Conservation (phyloP, 1,140 invertebrate species). For the Daktulosphaira vitifoliae region DNA sequence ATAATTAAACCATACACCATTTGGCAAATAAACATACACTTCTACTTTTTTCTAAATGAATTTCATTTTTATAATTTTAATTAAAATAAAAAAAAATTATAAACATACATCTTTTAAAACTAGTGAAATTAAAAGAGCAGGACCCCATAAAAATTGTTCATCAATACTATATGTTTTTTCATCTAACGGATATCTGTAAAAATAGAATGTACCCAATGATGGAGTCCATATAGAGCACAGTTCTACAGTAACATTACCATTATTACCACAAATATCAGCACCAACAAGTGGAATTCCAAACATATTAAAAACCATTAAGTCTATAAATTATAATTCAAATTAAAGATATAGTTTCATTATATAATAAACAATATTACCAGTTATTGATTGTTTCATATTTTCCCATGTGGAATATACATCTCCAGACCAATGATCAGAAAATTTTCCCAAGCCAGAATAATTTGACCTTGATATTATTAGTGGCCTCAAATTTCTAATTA, state of each 20-base stretch:
- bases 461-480: conserved; percentile 77
- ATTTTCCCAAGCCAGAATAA: conserved; percentile 68
- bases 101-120: conserved; percentile 60
- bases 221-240: conserved; percentile 74
- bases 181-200: conserved; percentile 58
- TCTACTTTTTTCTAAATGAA: conserved; percentile 42
- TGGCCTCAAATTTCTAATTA: conserved; percentile 59
- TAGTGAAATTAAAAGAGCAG: conserved; percentile 63
- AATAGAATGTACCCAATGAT: conserved; percentile 73
- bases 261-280: conserved; percentile 85
- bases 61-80: too few species aligned
- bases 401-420: conserved; percentile 66
- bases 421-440: conserved; percentile 86
- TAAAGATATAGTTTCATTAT: conserved; percentile 38
- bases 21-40: conserved; percentile 59
- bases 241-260: conserved; percentile 59
- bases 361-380: conserved; percentile 44
- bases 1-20: conserved; percentile 63
- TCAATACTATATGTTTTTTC: conserved; percentile 60
- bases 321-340: conserved; percentile 46
- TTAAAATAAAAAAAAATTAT: too few species aligned
- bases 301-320: conserved; percentile 67
- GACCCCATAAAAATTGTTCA: conserved; percentile 72
- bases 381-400: conserved; percentile 54
- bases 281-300: conserved; percentile 81